Evolutionary conservation across 1,140 invertebrate genomes (phyloP).

Genomic region (Drosophila teissieri): DNA sequence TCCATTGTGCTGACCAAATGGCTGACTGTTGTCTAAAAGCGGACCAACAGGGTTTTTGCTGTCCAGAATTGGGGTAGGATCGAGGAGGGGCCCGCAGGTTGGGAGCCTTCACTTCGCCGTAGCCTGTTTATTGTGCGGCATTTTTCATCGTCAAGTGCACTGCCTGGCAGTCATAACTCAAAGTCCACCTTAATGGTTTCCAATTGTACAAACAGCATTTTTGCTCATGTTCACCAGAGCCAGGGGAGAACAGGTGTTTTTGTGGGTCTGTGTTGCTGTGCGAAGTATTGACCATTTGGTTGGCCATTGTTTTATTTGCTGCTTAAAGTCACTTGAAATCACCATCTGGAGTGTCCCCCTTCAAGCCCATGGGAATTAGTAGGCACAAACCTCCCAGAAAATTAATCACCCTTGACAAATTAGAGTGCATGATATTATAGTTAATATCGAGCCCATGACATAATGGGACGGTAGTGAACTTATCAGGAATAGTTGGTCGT

Average conservation of each 20-base stretch:
- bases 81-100: slow-evolving; percentile 3
- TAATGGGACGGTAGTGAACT: too few species aligned
- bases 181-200: slow-evolving; percentile 73
- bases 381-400: background rate
- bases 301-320: slow-evolving; percentile 49
- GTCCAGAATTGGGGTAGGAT: background rate
- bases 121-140: slow-evolving; percentile 65
- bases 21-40: slow-evolving; percentile 42
- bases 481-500: too few species aligned
- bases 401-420: background rate
- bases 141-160: slow-evolving; percentile 77
- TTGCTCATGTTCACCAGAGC: slow-evolving; percentile 24
- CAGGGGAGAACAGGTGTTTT: slow-evolving; percentile 31
- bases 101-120: slow-evolving; percentile 7
- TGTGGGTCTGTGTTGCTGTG: background rate
- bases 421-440: too few species aligned
- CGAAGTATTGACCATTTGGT: slow-evolving; percentile 45
- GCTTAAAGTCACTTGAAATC: slow-evolving; percentile 47
- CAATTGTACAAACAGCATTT: slow-evolving; percentile 62
- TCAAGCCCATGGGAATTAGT: background rate
- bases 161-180: slow-evolving; percentile 74
- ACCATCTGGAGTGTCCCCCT: too few species aligned
- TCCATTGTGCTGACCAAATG: slow-evolving; percentile 70
- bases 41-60: slow-evolving; percentile 11
- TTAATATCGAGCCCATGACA: too few species aligned